Evolutionary conservation across 2,888 invertebrate species (phyloP), one percentile per base, ranked within the genome.

Genomic region (Uropetala carovei): DNA sequence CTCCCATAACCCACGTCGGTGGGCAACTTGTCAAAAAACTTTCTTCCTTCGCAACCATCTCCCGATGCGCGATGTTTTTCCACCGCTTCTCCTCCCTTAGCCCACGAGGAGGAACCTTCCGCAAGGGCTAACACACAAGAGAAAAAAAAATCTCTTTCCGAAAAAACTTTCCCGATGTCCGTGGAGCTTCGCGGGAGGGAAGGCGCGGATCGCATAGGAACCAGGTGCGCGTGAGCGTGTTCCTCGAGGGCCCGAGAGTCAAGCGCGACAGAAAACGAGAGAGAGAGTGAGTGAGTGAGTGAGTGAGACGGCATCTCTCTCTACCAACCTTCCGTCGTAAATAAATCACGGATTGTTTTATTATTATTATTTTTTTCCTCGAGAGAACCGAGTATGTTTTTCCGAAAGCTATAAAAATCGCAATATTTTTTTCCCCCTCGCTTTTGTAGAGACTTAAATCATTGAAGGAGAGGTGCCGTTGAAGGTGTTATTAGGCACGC

Each of bases 1-100:
- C 13, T 18, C 75, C 75, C 75, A 75, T 75, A 75, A 75, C 27
- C 22, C 75, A 75, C 75, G 22, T n/a, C 64, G n/a, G 68, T 68
- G n/a, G 18, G 68, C 75, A 75, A 9, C 75, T 75, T 27, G 75
- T 27, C 22, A 75, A 75, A 27, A 75, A 75, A 75, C 75, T 75
- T 75, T 75, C 75, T 75, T 75, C 27, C 75, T 10, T n/a, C 68
- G 68, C n/a, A n/a, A n/a, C n/a, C n/a, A n/a, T n/a, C n/a, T n/a
- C n/a, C n/a, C n/a, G n/a, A n/a, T n/a, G n/a, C 18, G 18, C 18
- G 68, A 75, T 27, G 75, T 27, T 75, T 75, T 22, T 75, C 22
- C 27, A 27, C 43, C 22, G 22, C 27, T 27, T 22, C 75, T 75
- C 75, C 75, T 75, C 27, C 22, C 27, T 68, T 18, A n/a, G 68